Base-by-base conservation (phyloP, 2,888 invertebrate species). In the Zygothrica quintamaculata region DNA sequence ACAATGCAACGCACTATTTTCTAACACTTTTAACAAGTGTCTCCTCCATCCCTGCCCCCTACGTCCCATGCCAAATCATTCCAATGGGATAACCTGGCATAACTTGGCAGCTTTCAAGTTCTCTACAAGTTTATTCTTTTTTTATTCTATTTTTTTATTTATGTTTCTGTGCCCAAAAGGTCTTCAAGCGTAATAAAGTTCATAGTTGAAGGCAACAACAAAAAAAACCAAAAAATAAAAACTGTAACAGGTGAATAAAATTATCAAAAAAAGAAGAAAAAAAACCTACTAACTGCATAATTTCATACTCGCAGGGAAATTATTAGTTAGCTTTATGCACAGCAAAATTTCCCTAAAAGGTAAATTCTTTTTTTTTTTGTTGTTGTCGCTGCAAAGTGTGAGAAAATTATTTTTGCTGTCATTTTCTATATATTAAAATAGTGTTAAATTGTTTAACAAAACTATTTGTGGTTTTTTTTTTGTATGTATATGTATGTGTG, bases 1-100 rank as follows among this genome's bases (percentile, higher is more conserved):
- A 84, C 86, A 85, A 87, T 87, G 86, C 86, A 85, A 85, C 84
- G 84, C 84, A 87, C 86, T 85, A 87, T 87, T 87, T 85, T 87
- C 80, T 62, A 82, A 81, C 87, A 87, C 82, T 80, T 68, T 86
- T 75, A 77, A 80, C 86, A 86, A 86, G 86, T 82, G 80, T 73
- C 74, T 80, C n/a, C 37, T 65, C 60, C 47, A 22, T 12, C 47
- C n/a, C 12, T 22, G 8, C 22, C 29, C 9, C 43, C 9, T 7
- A 12, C 22, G n/a, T 44, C 34, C 3, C 25, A 9, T 8, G 9
- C 18, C 22, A 5, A 22, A 25, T 22, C 22, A 26, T 36, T 39
- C 42, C 18, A 33, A 39, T 55, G 22, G 43, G 39, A 53, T 53
- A 47, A 25, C 50, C 50, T 55, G 58, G 56, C 56, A 61, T 75